phyloP scores from a whole-genome alignment of 2,888 invertebrate genomes.

The Drosophila suboccidentalis region DNA sequence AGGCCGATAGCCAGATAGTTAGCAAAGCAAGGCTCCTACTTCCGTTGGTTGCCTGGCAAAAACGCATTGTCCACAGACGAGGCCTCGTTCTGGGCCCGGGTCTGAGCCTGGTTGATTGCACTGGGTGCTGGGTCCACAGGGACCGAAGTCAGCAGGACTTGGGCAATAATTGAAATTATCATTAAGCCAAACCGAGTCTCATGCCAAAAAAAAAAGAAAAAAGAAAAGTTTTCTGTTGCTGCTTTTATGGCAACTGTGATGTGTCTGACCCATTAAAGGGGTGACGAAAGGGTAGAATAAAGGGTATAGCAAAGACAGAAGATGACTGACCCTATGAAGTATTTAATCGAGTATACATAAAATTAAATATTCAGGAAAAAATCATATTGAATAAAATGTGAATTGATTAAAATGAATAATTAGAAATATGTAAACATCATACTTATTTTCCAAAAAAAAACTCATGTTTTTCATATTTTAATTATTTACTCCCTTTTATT shows the following conservation, averaged over 20 bases:
- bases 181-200: constrained; percentile 70
- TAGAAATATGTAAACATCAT: neutral
- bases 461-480: neutral
- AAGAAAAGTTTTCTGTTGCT: constrained; percentile 32
- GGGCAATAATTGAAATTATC: constrained; percentile 77
- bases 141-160: constrained; percentile 32
- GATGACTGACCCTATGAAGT: no score
- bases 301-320: constrained; percentile 1
- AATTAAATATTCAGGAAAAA: neutral
- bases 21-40: constrained; percentile 31
- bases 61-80: constrained; percentile 37
- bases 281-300: no score
- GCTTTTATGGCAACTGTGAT: constrained; percentile 12
- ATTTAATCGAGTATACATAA: neutral
- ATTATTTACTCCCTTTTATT: no score
- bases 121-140: constrained; percentile 1
- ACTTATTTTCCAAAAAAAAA: rapidly evolving
- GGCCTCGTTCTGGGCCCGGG: neutral
- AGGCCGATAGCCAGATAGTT: constrained; percentile 46
- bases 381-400: no score
- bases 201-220: constrained; percentile 49
- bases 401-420: no score
- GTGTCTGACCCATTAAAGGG: constrained; percentile 25
- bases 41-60: constrained; percentile 15
- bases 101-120: constrained; percentile 26